Evolutionary conservation across 2,797 vertebrate species (phyloP), one percentile per base, ranked within the genome.

Genomic region (Acrocephalus scirpaceus): DNA sequence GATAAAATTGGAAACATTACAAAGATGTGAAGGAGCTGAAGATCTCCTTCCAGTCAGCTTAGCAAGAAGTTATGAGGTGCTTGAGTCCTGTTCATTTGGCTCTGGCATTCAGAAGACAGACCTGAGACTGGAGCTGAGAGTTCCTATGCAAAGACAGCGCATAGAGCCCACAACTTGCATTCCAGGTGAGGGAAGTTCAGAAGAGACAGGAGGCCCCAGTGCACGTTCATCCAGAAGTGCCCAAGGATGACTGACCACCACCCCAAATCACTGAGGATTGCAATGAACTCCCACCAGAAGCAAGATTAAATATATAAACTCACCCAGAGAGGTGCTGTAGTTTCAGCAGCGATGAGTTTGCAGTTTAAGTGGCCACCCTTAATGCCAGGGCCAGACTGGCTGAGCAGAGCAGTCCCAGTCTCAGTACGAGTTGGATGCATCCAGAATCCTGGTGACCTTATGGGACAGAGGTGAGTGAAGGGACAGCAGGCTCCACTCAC

Each of bases 391-490:
- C 27, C 5, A 2, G 32, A 5, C 9, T 2, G 11, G 51, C 6
- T 0, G 0, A 48, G 54, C 38, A 16, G 47, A 75, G 38, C 71
- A 44, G 42, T 15, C 21, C 42, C 3, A 4, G 11, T 21, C 44
- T 32, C 9, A 3, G 57, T 45, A 11, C 0, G 0, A 50, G 21
- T 0, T 11, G 2, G 29, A 34, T 2, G 18, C 53, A 38, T 70
- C 32, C 34, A 4, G 1, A 76, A 30, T 17, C 38, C 53, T 1
- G 10, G 40, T 17, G 65, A 66, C 1, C 2, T 5, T 13, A 32
- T 6, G 22, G 30, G 36, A 25, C 27, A 0, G 3, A 40, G 0
- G 0, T 1, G 16, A 19, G 34, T 0, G 11, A 30, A 36, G 64
- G 42, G 27, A 18, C 34, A 66, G 82, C 60, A 58, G 57, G 38